Percentiles rank a stretch among this genome's conserved stretches.
Evolutionary conservation across 2,797 vertebrate genomes (phyloP).

Genomic region (Megalops cyprinoides): DNA sequence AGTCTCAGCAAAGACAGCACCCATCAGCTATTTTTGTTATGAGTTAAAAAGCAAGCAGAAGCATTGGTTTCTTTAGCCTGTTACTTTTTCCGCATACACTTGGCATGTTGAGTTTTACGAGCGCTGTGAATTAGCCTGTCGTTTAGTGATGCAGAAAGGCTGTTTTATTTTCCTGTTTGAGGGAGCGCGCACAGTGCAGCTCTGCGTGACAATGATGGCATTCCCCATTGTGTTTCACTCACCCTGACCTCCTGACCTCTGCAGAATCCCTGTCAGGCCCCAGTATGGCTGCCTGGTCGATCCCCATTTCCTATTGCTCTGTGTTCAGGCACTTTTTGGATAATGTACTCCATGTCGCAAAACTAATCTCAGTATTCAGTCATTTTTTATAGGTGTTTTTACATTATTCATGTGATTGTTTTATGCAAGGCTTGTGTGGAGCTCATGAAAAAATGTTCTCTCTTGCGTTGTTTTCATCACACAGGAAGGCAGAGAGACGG

Average conservation of each 20-base stretch:
- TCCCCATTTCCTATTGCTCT: background rate
- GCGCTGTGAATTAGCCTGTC: background rate
- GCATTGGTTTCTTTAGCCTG: too few species aligned
- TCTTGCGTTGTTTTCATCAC: background rate
- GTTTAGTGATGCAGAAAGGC: background rate
- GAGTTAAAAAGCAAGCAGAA: too few species aligned
- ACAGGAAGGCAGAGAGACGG: slow-evolving; percentile 80
- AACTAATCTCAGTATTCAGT: background rate
- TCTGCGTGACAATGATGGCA: background rate
- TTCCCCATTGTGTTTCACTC: background rate
- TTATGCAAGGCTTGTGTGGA: background rate
- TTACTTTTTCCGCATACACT: too few species aligned
- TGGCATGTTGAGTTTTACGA: too few species aligned
- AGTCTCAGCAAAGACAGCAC: too few species aligned
- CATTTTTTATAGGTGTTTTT: background rate
- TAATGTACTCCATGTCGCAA: background rate
- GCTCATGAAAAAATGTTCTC: background rate
- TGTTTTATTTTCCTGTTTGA: background rate
- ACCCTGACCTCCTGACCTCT: slow-evolving; percentile 15
- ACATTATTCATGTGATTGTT: background rate
- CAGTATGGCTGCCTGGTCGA: background rate
- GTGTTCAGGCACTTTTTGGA: slow-evolving; percentile 5
- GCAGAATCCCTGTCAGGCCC: background rate
- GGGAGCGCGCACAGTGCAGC: background rate
- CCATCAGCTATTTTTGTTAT: too few species aligned